Evolutionary conservation across 2,113 vertebrate species (phyloP).

Genomic region (Myxocyprinus asiaticus): DNA sequence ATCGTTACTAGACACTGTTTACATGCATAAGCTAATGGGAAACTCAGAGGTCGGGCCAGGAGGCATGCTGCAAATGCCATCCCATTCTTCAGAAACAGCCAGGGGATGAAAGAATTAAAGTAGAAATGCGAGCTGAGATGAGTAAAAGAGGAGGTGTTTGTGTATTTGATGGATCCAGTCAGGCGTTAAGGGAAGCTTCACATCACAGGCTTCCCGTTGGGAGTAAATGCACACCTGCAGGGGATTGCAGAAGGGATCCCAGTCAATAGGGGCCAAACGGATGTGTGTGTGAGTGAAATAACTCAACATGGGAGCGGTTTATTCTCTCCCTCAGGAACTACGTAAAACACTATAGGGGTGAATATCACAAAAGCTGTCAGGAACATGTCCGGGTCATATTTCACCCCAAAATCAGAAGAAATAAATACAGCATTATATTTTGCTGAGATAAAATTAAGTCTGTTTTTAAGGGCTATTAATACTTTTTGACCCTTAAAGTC

Average conservation of each 20-base stretch:
- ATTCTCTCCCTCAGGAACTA: not conserved
- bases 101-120: conserved; percentile 8
- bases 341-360: too few species aligned
- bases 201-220: not conserved
- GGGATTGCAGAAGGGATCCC: conserved; percentile 12
- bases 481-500: too few species aligned
- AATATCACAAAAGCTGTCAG: not conserved
- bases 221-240: conserved; percentile 3
- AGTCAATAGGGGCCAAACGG: not conserved
- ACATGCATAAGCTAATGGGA: not conserved
- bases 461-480: too few species aligned
- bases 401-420: too few species aligned
- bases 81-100: not conserved
- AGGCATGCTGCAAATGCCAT: not conserved
- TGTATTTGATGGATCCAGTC: conserved; percentile 32
- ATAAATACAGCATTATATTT: too few species aligned
- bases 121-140: not conserved
- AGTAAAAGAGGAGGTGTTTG: not conserved
- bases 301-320: not conserved
- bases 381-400: not conserved
- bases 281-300: not conserved
- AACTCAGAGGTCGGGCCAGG: not conserved
- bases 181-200: conserved; percentile 13
- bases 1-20: too few species aligned
- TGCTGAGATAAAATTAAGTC: too few species aligned